Conservation (phyloP, 2,113 vertebrate species). For the Colius striatus region DNA sequence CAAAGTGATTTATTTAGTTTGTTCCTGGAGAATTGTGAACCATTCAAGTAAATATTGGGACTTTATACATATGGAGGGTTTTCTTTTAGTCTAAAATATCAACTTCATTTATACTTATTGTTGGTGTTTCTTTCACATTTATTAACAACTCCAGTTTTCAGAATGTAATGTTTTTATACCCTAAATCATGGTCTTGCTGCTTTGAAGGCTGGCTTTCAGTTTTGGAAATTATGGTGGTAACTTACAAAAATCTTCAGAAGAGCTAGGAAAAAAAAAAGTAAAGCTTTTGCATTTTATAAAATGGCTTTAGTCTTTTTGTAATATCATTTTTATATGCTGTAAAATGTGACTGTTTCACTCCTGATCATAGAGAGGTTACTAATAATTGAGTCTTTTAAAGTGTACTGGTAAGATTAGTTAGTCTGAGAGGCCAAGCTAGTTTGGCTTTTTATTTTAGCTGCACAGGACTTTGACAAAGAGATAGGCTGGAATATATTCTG, state of each 20-base stretch:
- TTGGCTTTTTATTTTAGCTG: background rate
- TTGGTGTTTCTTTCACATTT: background rate
- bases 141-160: background rate
- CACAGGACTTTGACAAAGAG: background rate
- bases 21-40: background rate
- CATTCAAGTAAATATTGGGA: background rate
- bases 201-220: background rate
- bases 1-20: background rate
- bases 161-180: background rate
- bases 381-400: background rate
- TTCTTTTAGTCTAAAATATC: background rate
- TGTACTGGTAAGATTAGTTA: background rate
- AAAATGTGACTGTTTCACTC: background rate
- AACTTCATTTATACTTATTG: accelerated
- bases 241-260: background rate
- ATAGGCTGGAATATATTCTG: background rate
- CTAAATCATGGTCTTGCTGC: background rate
- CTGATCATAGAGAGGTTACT: background rate
- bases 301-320: background rate
- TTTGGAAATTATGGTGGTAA: background rate
- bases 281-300: background rate
- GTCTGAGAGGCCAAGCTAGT: background rate
- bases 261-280: background rate
- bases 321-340: background rate
- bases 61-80: background rate